phyloP scores from a whole-genome alignment of 2,113 vertebrate genomes.

The Aphyosemion australe region DNA sequence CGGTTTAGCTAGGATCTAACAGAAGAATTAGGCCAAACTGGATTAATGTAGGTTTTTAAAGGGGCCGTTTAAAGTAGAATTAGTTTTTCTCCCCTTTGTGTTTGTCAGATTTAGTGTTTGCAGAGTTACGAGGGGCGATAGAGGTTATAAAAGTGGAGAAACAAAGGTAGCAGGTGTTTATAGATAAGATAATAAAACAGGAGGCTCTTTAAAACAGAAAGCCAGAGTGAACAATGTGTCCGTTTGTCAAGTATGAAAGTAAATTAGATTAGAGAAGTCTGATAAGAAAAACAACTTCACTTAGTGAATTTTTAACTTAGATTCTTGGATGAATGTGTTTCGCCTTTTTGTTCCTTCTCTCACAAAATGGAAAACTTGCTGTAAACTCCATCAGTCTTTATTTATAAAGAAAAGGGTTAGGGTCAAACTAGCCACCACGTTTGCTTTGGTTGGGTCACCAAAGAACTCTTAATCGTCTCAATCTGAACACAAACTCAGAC shows the following conservation, averaged over 20 bases:
- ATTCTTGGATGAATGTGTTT: neutral
- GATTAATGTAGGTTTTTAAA: neutral
- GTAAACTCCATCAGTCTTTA: neutral
- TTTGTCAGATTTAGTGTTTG: slow-evolving; percentile 1
- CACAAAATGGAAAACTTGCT: too few species aligned
- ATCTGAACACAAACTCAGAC: slow-evolving; percentile 26
- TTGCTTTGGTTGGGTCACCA: neutral
- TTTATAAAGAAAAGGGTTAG: too few species aligned
- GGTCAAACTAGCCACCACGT: too few species aligned
- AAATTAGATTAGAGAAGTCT: neutral
- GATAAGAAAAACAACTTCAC: neutral
- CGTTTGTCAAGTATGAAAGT: neutral
- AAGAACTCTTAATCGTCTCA: neutral
- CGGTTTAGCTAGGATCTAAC: slow-evolving; percentile 9
- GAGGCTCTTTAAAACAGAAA: slow-evolving; percentile 34
- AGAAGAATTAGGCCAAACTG: neutral
- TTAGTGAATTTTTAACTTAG: neutral
- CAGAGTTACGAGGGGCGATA: neutral
- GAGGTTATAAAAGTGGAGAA: slow-evolving; percentile 2
- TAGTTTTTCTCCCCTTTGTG: too few species aligned
- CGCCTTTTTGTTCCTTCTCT: neutral
- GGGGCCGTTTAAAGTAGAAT: neutral
- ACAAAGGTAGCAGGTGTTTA: slow-evolving; percentile 8
- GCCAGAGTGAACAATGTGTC: slow-evolving; percentile 7
- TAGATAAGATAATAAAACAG: slow-evolving; percentile 6